A percentile compares a stretch with the other conserved stretches of the same genome.
Evolutionary conservation across 1,140 invertebrate species (phyloP).

Genomic region (Neuroterus valhalla): DNA sequence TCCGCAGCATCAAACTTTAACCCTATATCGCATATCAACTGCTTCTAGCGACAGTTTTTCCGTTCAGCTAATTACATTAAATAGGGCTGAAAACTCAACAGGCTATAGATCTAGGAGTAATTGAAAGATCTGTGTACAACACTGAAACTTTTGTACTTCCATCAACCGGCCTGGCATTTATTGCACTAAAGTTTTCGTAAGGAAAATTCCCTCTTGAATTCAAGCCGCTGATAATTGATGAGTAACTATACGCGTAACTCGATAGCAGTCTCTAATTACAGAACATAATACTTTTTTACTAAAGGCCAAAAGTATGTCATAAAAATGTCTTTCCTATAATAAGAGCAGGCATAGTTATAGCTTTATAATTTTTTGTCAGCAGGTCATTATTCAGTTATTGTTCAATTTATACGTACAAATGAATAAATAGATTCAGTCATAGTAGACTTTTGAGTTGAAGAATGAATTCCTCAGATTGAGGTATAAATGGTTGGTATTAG

Average conservation of each 20-base stretch:
- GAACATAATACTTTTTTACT: too few species aligned
- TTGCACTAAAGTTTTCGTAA: slow-evolving; percentile 8
- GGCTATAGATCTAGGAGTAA: background rate
- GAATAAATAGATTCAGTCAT: too few species aligned
- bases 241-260: background rate
- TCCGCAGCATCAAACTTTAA: slow-evolving; percentile 15
- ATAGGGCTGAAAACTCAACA: slow-evolving; percentile 2
- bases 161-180: slow-evolving; percentile 15
- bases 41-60: slow-evolving; percentile 14
- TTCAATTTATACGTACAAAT: too few species aligned
- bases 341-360: too few species aligned
- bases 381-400: too few species aligned
- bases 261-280: too few species aligned
- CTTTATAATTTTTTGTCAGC: too few species aligned
- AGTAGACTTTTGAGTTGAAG: too few species aligned
- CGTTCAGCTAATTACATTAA: slow-evolving; percentile 9
- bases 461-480: too few species aligned
- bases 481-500: too few species aligned
- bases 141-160: slow-evolving; percentile 12
- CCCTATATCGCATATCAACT: slow-evolving; percentile 5
- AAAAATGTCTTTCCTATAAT: too few species aligned
- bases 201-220: slow-evolving; percentile 8
- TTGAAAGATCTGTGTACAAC: slow-evolving; percentile 22
- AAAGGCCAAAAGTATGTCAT: too few species aligned
- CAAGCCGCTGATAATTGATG: slow-evolving; percentile 13